phyloP scores from a whole-genome alignment of 2,113 vertebrate genomes.

The Alethe diademata region DNA sequence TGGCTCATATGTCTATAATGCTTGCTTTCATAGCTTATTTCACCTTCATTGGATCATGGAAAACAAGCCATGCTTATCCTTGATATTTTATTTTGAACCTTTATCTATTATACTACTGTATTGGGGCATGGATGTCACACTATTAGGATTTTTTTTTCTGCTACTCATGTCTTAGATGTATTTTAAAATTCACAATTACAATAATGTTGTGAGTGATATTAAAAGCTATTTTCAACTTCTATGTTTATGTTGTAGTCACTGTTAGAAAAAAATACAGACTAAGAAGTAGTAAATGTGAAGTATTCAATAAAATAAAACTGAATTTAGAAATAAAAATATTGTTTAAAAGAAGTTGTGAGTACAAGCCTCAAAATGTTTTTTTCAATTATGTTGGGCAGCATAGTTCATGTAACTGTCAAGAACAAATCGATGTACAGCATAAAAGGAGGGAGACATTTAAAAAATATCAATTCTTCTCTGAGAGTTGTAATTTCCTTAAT shows the following conservation, averaged over 20 bases:
- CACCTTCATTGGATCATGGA: slow-evolving; percentile 20
- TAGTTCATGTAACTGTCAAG: background rate
- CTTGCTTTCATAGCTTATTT: slow-evolving; percentile 43
- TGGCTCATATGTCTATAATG: slow-evolving; percentile 7
- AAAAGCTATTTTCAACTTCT: background rate
- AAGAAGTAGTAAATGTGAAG: background rate
- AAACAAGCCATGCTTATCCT: background rate
- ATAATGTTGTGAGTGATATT: background rate
- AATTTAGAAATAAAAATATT: background rate
- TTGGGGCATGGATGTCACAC: background rate
- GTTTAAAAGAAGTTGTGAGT: background rate
- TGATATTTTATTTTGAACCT: background rate
- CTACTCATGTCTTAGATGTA: background rate
- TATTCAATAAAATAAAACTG: background rate
- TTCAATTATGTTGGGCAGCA: background rate
- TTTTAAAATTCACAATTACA: background rate
- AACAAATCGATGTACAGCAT: background rate
- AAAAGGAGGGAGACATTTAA: background rate
- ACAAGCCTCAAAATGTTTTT: background rate
- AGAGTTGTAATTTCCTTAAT: background rate
- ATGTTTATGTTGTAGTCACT: background rate
- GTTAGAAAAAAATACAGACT: background rate
- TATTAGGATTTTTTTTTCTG: background rate
- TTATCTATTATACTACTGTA: background rate
- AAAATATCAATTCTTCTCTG: background rate